These are phyloP conservation scores for Creontiades dilutus DNA, from an alignment of 2,888 invertebrate species.

Conservation along the genomic window DNA sequence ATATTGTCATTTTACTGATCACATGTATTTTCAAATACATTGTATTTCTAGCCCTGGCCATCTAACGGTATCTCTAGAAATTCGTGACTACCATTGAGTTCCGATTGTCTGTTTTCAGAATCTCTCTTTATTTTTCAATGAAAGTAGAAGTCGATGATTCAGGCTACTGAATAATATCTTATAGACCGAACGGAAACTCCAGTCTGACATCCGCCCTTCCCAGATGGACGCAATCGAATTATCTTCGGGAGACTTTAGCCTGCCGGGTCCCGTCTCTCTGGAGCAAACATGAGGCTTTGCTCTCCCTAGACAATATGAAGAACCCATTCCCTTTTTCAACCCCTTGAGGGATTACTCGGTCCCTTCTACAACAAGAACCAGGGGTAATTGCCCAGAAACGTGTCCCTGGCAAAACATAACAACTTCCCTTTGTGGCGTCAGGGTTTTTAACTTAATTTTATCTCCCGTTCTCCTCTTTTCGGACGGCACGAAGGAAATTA, in stretches of 20 bases:
- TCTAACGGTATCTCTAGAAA: too few species aligned
- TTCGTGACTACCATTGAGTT: too few species aligned
- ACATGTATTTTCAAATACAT: too few species aligned
- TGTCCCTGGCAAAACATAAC: conserved; percentile 72
- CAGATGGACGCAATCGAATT: conserved; percentile 59
- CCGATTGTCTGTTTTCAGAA: too few species aligned
- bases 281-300: conserved; percentile 51
- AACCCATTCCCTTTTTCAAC: conserved; percentile 71
- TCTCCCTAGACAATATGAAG: conserved; percentile 70
- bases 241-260: conserved; percentile 59
- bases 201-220: background rate
- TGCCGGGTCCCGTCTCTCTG: background rate
- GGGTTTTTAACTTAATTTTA: conserved; percentile 72
- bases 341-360: conserved; percentile 68
- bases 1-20: too few species aligned
- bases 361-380: conserved; percentile 57
- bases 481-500: conserved; percentile 64
- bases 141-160: background rate
- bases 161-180: background rate
- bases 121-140: too few species aligned
- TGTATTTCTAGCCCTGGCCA: too few species aligned
- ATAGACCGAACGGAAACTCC: background rate
- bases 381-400: conserved; percentile 70
- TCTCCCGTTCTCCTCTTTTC: conserved; percentile 40
- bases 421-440: conserved; percentile 61